phyloP scores from a whole-genome alignment of 1,140 invertebrate genomes.

The Pinna nobilis region DNA sequence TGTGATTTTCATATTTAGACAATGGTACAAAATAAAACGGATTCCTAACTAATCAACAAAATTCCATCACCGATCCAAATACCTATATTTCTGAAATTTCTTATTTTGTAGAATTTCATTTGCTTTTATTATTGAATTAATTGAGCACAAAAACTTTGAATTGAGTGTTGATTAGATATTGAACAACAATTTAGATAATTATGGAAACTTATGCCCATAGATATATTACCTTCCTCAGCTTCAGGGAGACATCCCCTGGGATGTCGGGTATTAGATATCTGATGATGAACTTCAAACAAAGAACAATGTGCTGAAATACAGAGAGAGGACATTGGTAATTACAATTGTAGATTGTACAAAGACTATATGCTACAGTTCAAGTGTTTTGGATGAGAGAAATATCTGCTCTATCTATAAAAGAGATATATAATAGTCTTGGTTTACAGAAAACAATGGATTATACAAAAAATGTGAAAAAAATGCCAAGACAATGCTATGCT shows the following conservation, averaged over 20 bases:
- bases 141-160: too few relatives aligned
- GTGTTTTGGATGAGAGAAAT: not conserved
- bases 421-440: not conserved
- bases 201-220: too few relatives aligned
- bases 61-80: too few relatives aligned
- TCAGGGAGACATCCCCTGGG: slow-evolving; percentile 50
- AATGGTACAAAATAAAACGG: too few relatives aligned
- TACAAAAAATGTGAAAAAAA: not conserved
- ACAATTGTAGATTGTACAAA: not conserved
- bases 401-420: not conserved
- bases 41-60: too few relatives aligned
- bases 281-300: slow-evolving; percentile 64
- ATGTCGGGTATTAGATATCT: slow-evolving; percentile 69
- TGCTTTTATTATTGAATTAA: too few relatives aligned
- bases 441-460: not conserved
- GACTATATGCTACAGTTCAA: not conserved
- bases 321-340: not conserved
- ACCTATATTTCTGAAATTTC: too few relatives aligned
- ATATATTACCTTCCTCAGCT: slow-evolving; percentile 54
- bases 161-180: too few relatives aligned
- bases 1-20: too few relatives aligned
- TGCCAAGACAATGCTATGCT: not conserved
- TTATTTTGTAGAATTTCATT: too few relatives aligned
- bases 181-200: too few relatives aligned
- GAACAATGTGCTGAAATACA: slow-evolving; percentile 68